Base-by-base conservation (phyloP, 2,888 invertebrate species). In the Steinernema scapterisci region DNA sequence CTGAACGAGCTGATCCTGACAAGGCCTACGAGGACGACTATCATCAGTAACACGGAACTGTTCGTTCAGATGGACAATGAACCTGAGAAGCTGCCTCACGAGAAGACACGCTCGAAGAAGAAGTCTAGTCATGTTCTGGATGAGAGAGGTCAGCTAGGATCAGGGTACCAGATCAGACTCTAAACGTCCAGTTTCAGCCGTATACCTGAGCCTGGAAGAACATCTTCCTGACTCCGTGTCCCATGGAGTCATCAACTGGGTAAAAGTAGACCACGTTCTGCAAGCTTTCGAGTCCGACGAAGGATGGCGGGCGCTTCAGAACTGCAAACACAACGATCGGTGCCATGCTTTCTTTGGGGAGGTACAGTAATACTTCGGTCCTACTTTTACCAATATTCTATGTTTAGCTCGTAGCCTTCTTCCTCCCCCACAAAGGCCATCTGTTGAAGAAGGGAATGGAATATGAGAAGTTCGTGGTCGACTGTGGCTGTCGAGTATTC, bases 1-100 rank as follows among this genome's bases (percentile, higher is more conserved):
- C 72, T 85, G 25, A 82, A 81, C 73, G 77, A 77, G 25, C 51
- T 78, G 23, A 78, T 43, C 23, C 54, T 73, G 7, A 70, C 48
- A 45, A 70, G 78, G n/a, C 23, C 48, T 19, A 63, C 71, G 23
- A 21, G 73, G 25, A 44, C 71, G 2, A 31, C 51, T 5, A 71
- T 45, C 9, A 25, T 78, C 9, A 72, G 79, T 43, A 74, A 75
- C 45, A 56, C 56, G 44, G 70, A 78, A 19, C 70, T 78, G 21
- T 78, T 78, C 44, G 71, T 78, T 1, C 56, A 72, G 70, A 52
- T 71, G 23, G 71, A 48, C 48, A 76, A 76, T 45, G 70, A 70
- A 2, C 63, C 51, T 38, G 70, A n/a, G 21, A 45, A n/a, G 45
- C 38, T 74, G 56, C 52, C 44, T 21, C 56, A 71, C 51, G 74